Conservation (phyloP, 2,113 vertebrate genomes). For the Eolophus roseicapilla region DNA sequence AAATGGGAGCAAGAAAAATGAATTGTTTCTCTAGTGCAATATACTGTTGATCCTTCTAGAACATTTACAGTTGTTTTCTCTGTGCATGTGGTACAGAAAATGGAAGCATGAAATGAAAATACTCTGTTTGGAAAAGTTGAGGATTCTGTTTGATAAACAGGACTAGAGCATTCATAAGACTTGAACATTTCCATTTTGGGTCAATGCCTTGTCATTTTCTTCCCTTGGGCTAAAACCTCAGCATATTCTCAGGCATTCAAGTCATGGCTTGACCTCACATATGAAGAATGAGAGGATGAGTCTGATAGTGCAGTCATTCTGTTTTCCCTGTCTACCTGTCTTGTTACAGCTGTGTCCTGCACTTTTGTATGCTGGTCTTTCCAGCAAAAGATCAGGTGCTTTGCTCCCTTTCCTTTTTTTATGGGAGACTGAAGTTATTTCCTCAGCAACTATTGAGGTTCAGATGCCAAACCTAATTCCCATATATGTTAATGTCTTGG, state of each 20-base stretch:
- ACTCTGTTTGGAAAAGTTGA: slow-evolving; percentile 42
- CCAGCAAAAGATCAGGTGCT: not conserved
- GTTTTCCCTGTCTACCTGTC: not conserved
- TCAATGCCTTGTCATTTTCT: slow-evolving; percentile 26
- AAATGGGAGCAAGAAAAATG: not conserved
- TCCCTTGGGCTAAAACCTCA: not conserved
- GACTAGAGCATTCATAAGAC: not conserved
- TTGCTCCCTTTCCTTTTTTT: not conserved
- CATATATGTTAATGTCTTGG: not conserved
- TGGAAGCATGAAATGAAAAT: slow-evolving; percentile 44
- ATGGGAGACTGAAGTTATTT: not conserved
- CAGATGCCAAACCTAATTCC: not conserved
- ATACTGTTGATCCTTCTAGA: not conserved
- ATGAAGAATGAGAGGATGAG: not conserved
- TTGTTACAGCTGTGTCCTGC: not conserved
- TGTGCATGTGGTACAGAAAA: not conserved
- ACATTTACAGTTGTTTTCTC: slow-evolving; percentile 2
- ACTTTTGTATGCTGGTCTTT: not conserved
- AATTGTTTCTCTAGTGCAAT: not conserved
- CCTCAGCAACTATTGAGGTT: not conserved
- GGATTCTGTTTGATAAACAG: slow-evolving; percentile 51
- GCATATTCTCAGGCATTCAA: not conserved
- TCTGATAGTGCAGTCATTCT: not conserved
- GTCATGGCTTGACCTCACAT: not conserved
- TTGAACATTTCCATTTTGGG: slow-evolving; percentile 61